phyloP scores from a whole-genome alignment of 2,888 invertebrate species.

The Caenorhabditis sinica region DNA sequence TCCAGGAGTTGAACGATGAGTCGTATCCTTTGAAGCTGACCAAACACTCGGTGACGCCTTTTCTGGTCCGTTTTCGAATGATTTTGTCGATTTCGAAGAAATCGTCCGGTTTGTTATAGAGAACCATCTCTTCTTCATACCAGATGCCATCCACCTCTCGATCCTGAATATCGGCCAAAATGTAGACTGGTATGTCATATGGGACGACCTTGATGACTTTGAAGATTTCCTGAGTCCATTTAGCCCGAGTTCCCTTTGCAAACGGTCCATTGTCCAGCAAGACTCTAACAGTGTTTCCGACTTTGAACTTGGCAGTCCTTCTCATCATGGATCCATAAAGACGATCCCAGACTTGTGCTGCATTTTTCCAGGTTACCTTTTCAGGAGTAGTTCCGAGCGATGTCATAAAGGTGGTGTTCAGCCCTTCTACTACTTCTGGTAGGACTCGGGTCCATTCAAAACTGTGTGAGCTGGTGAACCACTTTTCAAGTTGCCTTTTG shows the following conservation, averaged over 20 bases:
- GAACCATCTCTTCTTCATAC: slow-evolving; percentile 37
- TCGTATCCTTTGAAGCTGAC: slow-evolving; percentile 16
- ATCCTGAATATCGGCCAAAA: slow-evolving; percentile 9
- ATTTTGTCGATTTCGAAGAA: slow-evolving; percentile 24
- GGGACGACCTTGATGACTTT: slow-evolving; percentile 3
- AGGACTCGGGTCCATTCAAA: slow-evolving; percentile 7
- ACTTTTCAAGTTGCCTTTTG: slow-evolving; percentile 23
- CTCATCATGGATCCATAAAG: not conserved
- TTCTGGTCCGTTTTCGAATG: not conserved
- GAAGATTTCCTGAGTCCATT: slow-evolving; percentile 26
- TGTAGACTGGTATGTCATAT: slow-evolving; percentile 33
- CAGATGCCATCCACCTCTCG: slow-evolving; percentile 25
- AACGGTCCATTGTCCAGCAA: slow-evolving; percentile 26
- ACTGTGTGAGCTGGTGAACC: slow-evolving; percentile 3
- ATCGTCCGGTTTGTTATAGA: not conserved
- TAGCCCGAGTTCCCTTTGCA: slow-evolving; percentile 23
- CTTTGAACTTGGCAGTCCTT: not conserved
- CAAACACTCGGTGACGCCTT: not conserved
- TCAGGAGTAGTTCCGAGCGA: slow-evolving; percentile 35
- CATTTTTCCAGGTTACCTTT: slow-evolving; percentile 17
- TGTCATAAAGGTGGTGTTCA: slow-evolving; percentile 18
- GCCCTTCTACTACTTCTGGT: not conserved
- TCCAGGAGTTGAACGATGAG: slow-evolving; percentile 14
- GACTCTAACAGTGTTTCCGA: slow-evolving; percentile 12
- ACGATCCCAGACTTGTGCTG: slow-evolving; percentile 3